Base-by-base conservation (phyloP, 2,797 vertebrate genomes). In the Leptoclinus maculatus region DNA sequence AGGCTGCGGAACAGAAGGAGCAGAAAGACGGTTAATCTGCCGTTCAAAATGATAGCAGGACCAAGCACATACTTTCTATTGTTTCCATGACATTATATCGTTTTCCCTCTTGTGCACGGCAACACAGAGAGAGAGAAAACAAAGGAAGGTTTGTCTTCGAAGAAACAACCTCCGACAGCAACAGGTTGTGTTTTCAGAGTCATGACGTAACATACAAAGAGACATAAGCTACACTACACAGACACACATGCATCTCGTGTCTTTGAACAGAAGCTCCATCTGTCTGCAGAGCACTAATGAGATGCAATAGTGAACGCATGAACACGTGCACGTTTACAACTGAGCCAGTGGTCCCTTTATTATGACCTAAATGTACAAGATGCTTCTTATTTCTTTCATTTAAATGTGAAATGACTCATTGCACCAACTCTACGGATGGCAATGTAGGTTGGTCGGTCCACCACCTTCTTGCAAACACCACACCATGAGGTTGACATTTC, bases 51-150 rank as follows among this genome's bases (percentile, higher is more conserved):
- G 13, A 76, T 66, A 34, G 32, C 7, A 34, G 32, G 7, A 34
- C 32, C 8, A 27, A 23, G 27, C 39, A 25, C 36, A 53, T 32
- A 9, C 7, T 21, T 65, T 32, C 54, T 56, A 49, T 57, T 36
- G 69, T 71, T 69, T 73, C 74, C 65, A 82, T 63, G 58, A 64
- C 58, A 78, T 76, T 29, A 57, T 65, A 47, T n/a, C 5, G 25
- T 70, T 59, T 60, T 60, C 16, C 56, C 59, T 71, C 36, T 38
- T 25, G 41, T 23, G 45, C 19, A 29, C 51, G 47, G 63, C 16
- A 49, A 17, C 45, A 41, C 3, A 21, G 27, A 29, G 39, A 51
- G 17, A 34, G 19, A 66, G 47, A 53, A 76, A 27, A 66, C 69
- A 69, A 82, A 74, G 41, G 43, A 12, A 7, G 21, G 53, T 53